Evolutionary conservation across 2,888 invertebrate species (phyloP).

Genomic region (Sarcophaga subvicina): DNA sequence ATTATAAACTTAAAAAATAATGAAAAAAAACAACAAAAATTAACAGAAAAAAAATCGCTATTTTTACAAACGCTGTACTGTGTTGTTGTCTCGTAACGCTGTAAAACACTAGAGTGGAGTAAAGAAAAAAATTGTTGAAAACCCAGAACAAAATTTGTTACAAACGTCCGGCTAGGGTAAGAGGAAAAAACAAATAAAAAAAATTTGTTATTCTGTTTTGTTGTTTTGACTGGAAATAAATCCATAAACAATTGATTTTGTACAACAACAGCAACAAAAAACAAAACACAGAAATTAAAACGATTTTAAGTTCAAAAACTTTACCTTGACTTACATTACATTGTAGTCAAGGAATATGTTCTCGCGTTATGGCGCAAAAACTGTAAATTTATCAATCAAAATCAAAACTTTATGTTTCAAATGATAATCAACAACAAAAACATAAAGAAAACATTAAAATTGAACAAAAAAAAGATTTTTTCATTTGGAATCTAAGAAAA

Average conservation of each 20-base stretch:
- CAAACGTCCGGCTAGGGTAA: conserved; percentile 68
- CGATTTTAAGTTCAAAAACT: conserved; percentile 64
- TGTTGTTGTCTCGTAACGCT: not conserved
- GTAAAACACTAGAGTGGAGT: conserved; percentile 6
- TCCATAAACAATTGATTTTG: conserved; percentile 61
- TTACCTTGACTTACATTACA: conserved; percentile 66
- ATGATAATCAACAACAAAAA: too few relatives aligned
- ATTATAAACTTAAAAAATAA: conserved; percentile 75
- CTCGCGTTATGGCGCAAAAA: not conserved
- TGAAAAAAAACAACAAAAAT: conserved; percentile 16
- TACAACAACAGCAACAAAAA: not conserved
- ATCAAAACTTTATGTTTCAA: too few relatives aligned
- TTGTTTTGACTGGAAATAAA: conserved; percentile 42
- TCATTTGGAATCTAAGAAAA: too few relatives aligned
- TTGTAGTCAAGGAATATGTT: conserved; percentile 51
- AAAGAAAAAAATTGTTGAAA: conserved; percentile 16
- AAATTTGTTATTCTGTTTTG: not conserved
- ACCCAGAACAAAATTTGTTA: conserved; percentile 62
- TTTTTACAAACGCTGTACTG: conserved; percentile 1
- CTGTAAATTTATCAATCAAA: too few relatives aligned
- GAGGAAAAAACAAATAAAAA: conserved; percentile 25
- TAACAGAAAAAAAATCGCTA: conserved; percentile 34
- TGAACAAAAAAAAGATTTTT: too few relatives aligned
- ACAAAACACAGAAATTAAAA: not conserved
- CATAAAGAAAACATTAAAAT: too few relatives aligned